phyloP scores from a whole-genome alignment of 2,888 invertebrate species.

The Ferrisia virgata region DNA sequence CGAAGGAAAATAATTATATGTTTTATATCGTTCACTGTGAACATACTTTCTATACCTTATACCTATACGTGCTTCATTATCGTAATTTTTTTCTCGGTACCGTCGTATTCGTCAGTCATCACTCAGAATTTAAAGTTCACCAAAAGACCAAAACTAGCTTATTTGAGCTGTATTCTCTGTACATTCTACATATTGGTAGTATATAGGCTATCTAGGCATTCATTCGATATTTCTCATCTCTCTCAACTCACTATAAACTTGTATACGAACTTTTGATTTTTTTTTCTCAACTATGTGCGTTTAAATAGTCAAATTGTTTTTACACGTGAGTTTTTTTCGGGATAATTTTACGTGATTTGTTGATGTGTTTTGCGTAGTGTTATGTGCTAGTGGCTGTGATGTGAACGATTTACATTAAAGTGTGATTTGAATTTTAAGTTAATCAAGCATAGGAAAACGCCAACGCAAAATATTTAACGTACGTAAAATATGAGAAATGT shows the following conservation, averaged over 20 bases:
- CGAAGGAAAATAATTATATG: neutral
- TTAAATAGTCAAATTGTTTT: neutral
- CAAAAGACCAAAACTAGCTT: neutral
- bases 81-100: neutral
- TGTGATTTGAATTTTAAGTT: conserved; percentile 16
- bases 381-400: conserved; percentile 13
- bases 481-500: neutral
- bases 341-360: neutral
- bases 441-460: conserved; percentile 23
- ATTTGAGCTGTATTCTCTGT: neutral
- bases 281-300: neutral
- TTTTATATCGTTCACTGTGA: neutral
- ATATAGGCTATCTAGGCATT: conserved; percentile 26
- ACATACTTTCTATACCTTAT: neutral
- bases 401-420: neutral
- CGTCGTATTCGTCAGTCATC: conserved; percentile 24
- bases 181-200: neutral
- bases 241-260: conserved; percentile 15
- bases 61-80: neutral
- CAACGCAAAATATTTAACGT: conserved; percentile 17
- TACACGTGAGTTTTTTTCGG: neutral
- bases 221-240: conserved; percentile 29
- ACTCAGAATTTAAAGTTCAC: neutral
- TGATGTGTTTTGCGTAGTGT: neutral
- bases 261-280: conserved; percentile 1